Percentiles rank a stretch among this genome's conserved stretches.
phyloP scores from a whole-genome alignment of 2,797 vertebrate genomes.

The Lagodon rhomboides region DNA sequence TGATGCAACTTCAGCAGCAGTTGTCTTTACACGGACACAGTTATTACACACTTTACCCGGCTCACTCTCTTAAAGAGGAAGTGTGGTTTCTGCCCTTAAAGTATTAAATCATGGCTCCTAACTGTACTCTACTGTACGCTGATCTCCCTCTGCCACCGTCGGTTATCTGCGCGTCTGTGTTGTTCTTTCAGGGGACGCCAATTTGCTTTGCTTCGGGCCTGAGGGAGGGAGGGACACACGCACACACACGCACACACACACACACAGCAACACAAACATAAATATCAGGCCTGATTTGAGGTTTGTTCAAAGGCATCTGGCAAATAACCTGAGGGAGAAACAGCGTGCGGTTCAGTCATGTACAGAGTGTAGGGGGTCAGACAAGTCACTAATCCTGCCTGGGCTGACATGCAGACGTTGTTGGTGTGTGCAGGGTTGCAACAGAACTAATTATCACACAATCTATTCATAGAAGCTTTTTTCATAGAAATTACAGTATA shows the following conservation, averaged over 20 bases:
- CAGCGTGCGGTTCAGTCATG: constrained; percentile 7
- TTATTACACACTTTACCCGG: constrained; percentile 44
- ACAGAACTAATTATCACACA: neutral
- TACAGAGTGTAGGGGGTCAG: constrained; percentile 8
- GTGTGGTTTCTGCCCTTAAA: constrained; percentile 3
- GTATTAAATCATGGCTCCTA: constrained; percentile 28
- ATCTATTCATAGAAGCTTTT: neutral
- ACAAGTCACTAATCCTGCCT: constrained; percentile 2
- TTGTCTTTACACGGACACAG: constrained; percentile 34
- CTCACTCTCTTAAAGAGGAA: constrained; percentile 50
- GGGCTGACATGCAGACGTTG: constrained; percentile 5
- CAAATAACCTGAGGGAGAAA: constrained; percentile 49
- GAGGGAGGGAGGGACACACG: constrained; percentile 20
- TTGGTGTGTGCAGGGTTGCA: constrained; percentile 2
- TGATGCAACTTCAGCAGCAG: constrained; percentile 41
- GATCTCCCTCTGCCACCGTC: neutral
- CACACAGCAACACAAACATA: constrained; percentile 14
- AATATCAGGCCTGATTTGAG: constrained; percentile 44
- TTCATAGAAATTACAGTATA: neutral
- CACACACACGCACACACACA: constrained; percentile 2
- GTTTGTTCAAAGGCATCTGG: constrained; percentile 45
- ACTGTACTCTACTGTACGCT: neutral
- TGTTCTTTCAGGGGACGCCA: constrained; percentile 29
- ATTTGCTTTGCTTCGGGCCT: constrained; percentile 30
- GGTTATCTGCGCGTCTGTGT: constrained; percentile 6